Percentiles rank a stretch among this genome's conserved stretches.
Conservation (phyloP, 1,140 invertebrate genomes). For the Listronotus bonariensis region DNA sequence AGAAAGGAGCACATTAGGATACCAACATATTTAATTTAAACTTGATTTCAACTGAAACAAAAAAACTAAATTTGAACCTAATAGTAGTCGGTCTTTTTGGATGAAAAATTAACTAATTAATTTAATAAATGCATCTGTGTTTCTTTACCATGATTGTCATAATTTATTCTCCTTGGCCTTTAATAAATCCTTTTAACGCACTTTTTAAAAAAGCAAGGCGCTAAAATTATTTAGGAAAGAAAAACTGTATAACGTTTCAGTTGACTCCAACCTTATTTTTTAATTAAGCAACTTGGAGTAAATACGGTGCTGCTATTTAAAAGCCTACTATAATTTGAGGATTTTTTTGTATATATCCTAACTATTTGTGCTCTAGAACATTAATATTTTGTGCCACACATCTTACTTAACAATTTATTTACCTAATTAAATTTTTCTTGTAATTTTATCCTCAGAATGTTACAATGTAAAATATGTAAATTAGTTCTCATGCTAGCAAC, state of each 20-base stretch:
- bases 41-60: neutral
- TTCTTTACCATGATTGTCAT: too few species aligned
- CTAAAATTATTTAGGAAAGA: too few species aligned
- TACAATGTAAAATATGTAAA: slow-evolving; percentile 46
- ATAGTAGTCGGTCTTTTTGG: too few species aligned
- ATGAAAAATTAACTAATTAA: too few species aligned
- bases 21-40: neutral
- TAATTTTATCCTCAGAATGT: slow-evolving; percentile 46
- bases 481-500: slow-evolving; percentile 47
- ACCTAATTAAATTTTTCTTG: slow-evolving; percentile 46
- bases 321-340: slow-evolving; percentile 4
- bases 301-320: neutral
- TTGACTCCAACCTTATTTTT: too few species aligned
- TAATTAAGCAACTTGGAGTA: neutral
- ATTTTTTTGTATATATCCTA: slow-evolving; percentile 26
- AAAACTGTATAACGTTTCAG: too few species aligned
- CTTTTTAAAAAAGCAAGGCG: too few species aligned
- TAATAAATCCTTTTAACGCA: too few species aligned
- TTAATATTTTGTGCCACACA: slow-evolving; percentile 42
- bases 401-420: slow-evolving; percentile 42
- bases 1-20: slow-evolving; percentile 22
- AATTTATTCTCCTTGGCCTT: too few species aligned
- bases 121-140: too few species aligned
- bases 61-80: too few species aligned
- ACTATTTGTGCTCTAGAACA: slow-evolving; percentile 43